Base-by-base conservation (phyloP, 2,113 vertebrate species). In the Campylorhamphus procurvoides region DNA sequence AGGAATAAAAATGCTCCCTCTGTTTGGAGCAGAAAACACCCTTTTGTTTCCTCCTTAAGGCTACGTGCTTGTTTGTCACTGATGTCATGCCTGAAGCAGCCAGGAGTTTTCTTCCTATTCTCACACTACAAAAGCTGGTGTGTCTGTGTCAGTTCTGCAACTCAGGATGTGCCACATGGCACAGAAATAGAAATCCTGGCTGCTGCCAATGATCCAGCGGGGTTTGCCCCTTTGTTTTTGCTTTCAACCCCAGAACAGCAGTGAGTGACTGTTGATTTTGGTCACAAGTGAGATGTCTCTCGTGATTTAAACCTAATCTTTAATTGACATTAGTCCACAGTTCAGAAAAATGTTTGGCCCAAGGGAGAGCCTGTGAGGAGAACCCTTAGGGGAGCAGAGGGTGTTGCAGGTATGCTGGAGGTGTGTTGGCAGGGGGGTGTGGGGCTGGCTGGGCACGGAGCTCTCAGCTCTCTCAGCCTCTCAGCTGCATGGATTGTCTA, bases 341-440 rank as follows among this genome's bases (percentile, higher is more conserved):
- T 96, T 96, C 96, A 97, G 93, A 97, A 97, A 96, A 81, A 17
- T 95, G 79, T 96, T 96, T 96, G 96, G 93, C 95, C 60, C 94
- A 68, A 95, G 92, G 90, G 96, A 96, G 90, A 93, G 60, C n/a
- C 83, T 89, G 18, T 97, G 96, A 96, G 93, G 94, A 96, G 96
- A 96, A 35, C 1, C 96, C 88, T 87, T 96, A 96, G 94, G 23
- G 80, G 94, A 72, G 29, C 86, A 95, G 90, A 97, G 94, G 88
- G 93, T 96, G 86, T 47, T 94, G 2, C 94, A 96, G 96, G 94
- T 96, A 95, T 0, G 96, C 5, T 33, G 85, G 64, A 90, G 96
- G 86, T 68, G 93, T 85, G 87, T 8, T 33, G 68, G 80, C 72
- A 96, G 89, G 31, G 67, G 84, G 82, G 92, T 15, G 93, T 60